Percentiles rank a stretch among this genome's conserved stretches.
Evolutionary conservation across 1,140 invertebrate genomes (phyloP).

Genomic region (Phocides pigmalion): DNA sequence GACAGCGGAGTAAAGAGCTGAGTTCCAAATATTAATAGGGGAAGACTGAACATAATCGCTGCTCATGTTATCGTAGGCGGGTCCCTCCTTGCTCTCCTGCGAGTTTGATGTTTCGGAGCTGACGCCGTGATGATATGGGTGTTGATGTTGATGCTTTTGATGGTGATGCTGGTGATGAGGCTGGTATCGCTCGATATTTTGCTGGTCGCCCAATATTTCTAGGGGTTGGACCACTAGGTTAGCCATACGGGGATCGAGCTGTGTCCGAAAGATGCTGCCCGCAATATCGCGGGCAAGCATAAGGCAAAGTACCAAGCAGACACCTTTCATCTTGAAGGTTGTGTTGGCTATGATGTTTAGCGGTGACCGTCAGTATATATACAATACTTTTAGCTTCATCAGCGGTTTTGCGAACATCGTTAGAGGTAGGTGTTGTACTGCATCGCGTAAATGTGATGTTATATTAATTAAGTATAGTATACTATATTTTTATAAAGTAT

Average conservation of each 20-base stretch:
- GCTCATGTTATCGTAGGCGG: constrained; percentile 35
- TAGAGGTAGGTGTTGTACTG: neutral
- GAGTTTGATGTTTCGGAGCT: constrained; percentile 35
- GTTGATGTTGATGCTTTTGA: constrained; percentile 14
- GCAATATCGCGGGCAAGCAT: constrained; percentile 51
- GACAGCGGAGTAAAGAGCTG: constrained; percentile 40
- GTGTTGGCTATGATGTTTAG: constrained; percentile 7
- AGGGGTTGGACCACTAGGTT: constrained; percentile 43
- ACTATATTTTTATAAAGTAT: too few relatives aligned
- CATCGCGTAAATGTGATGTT: too few relatives aligned
- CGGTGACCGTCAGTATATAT: neutral
- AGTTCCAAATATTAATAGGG: constrained; percentile 39
- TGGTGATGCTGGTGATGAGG: constrained; percentile 20
- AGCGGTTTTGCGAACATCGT: neutral
- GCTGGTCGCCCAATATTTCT: constrained; percentile 42
- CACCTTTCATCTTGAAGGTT: constrained; percentile 55
- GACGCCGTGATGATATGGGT: constrained; percentile 19
- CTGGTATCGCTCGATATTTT: constrained; percentile 25
- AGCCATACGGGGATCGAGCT: constrained; percentile 40
- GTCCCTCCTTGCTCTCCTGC: constrained; percentile 39
- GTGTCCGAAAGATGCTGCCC: constrained; percentile 61
- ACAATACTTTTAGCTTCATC: neutral
- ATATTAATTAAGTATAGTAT: too few relatives aligned
- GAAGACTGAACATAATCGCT: constrained; percentile 27
- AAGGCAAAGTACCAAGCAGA: constrained; percentile 58